Percentiles rank a stretch among this genome's conserved stretches.
These are phyloP conservation scores for Tetraneura akinire DNA, from an alignment of 1,140 invertebrate species.

Conservation along the genomic window DNA sequence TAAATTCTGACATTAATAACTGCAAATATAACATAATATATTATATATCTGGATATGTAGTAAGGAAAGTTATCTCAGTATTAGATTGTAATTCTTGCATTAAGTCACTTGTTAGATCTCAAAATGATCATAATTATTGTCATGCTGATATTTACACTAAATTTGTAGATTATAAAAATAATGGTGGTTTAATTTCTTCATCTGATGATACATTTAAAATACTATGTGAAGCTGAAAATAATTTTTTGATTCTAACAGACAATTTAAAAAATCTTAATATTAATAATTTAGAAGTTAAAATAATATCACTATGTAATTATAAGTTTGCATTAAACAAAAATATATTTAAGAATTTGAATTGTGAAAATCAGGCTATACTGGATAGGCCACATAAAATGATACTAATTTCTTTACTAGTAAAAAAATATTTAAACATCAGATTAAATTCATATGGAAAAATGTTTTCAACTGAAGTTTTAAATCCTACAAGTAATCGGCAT, in stretches of 20 bases:
- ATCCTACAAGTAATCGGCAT: no score
- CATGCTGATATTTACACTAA: neutral
- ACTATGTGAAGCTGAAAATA: neutral
- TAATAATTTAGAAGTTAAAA: neutral
- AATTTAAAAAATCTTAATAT: slow-evolving; percentile 7
- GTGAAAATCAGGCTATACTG: neutral
- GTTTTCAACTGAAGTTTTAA: no score
- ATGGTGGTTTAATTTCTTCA: neutral
- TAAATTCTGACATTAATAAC: neutral
- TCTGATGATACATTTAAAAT: neutral
- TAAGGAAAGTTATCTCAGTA: neutral
- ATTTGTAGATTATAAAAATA: neutral
- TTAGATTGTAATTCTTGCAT: neutral
- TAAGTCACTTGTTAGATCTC: neutral
- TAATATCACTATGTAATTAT: neutral
- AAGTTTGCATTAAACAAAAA: neutral
- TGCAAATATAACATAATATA: neutral
- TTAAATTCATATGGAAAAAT: no score
- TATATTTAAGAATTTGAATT: slow-evolving; percentile 2
- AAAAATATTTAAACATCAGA: no score
- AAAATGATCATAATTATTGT: neutral
- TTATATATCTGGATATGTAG: neutral
- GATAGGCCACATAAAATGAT: slow-evolving; percentile 10
- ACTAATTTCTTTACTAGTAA: neutral
- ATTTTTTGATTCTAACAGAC: neutral